phyloP scores from a whole-genome alignment of 2,797 vertebrate species.

The Furcifer pardalis region DNA sequence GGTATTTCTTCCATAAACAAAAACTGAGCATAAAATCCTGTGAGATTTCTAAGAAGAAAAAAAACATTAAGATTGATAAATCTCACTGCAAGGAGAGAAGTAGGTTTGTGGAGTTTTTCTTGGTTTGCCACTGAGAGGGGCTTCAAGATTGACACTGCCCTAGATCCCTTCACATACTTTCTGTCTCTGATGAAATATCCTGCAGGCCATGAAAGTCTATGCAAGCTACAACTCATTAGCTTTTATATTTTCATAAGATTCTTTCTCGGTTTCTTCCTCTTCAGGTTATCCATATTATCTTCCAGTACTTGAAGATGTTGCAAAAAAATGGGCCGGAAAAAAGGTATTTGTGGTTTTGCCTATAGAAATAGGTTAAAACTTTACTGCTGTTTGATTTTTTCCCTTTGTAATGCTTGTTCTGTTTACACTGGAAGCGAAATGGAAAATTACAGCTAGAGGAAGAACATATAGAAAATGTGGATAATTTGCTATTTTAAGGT shows the following conservation, averaged over 20 bases:
- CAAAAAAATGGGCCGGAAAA: conserved; percentile 85
- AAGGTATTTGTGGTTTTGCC: conserved; percentile 79
- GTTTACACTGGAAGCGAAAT: background rate
- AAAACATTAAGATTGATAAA: too few species aligned
- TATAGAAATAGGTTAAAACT: background rate
- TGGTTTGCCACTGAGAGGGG: too few species aligned
- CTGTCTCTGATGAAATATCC: too few species aligned
- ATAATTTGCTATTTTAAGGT: background rate
- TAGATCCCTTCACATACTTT: too few species aligned
- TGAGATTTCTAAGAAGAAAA: too few species aligned
- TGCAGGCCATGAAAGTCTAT: too few species aligned
- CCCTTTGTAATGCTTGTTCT: background rate
- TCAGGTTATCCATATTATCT: conserved; percentile 87
- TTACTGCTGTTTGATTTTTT: background rate
- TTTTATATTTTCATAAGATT: background rate
- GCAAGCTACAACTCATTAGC: too few species aligned
- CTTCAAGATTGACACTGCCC: too few species aligned
- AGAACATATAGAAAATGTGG: background rate
- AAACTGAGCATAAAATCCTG: too few species aligned
- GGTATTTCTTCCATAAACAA: too few species aligned
- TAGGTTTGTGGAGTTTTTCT: too few species aligned
- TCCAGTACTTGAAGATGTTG: conserved; percentile 92
- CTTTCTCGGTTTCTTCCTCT: conserved; percentile 47
- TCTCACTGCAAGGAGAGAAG: too few species aligned
- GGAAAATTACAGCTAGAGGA: background rate